Evolutionary conservation across 2,888 invertebrate species (phyloP).

Genomic region (Oegoconia quadripuncta): DNA sequence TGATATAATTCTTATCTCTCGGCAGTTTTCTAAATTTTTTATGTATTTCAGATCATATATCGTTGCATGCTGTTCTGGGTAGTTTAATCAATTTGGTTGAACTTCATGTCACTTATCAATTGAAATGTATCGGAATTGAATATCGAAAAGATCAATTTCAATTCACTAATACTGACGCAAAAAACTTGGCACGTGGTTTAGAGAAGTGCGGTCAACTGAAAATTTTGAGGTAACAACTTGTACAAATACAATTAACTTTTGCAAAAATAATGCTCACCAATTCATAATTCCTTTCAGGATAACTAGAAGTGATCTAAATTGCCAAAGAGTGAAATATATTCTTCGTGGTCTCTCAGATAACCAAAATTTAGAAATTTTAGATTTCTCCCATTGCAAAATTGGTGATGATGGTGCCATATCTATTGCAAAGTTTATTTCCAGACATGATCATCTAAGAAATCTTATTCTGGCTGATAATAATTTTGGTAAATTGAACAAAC

Average conservation of each 20-base stretch:
- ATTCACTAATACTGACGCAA: slow-evolving; percentile 71
- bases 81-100: slow-evolving; percentile 62
- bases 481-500: slow-evolving; percentile 52
- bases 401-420: slow-evolving; percentile 79
- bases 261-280: too few species aligned
- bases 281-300: slow-evolving; percentile 51
- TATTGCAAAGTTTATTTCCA: slow-evolving; percentile 77
- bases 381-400: slow-evolving; percentile 83
- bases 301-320: slow-evolving; percentile 68
- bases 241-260: neutral
- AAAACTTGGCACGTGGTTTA: slow-evolving; percentile 60
- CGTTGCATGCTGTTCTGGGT: slow-evolving; percentile 68
- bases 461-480: slow-evolving; percentile 75
- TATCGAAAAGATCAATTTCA: slow-evolving; percentile 71
- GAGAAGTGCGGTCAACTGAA: slow-evolving; percentile 60
- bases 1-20: too few species aligned
- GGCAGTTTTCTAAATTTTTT: too few species aligned
- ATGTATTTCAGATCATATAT: slow-evolving; percentile 70
- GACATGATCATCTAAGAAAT: slow-evolving; percentile 63
- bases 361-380: slow-evolving; percentile 72
- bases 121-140: slow-evolving; percentile 50
- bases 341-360: slow-evolving; percentile 60
- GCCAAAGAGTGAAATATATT: slow-evolving; percentile 64
- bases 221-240: slow-evolving; percentile 45
- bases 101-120: slow-evolving; percentile 64